Conservation (phyloP, 2,797 vertebrate genomes). For the Labroides dimidiatus region DNA sequence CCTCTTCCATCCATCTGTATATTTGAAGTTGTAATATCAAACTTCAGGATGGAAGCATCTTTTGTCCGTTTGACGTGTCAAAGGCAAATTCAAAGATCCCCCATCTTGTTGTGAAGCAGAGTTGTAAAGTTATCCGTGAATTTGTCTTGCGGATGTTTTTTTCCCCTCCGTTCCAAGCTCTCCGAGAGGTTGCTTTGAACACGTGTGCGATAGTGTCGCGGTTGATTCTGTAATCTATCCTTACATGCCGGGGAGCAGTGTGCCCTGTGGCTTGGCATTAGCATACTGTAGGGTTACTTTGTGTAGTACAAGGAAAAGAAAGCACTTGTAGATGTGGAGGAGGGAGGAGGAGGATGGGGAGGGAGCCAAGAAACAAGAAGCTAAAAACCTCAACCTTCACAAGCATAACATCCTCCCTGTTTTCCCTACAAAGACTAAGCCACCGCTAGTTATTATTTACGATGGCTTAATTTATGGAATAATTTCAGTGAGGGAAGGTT, state of each 20-base stretch:
- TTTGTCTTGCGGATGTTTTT: conserved; percentile 56
- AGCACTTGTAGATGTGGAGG: conserved; percentile 52
- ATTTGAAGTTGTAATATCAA: conserved; percentile 57
- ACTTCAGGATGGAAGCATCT: conserved; percentile 52
- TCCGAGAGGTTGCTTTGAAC: conserved; percentile 63
- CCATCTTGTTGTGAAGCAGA: conserved; percentile 42
- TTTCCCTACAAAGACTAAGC: conserved; percentile 76
- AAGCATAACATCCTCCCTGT: conserved; percentile 72
- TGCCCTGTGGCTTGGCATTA: conserved; percentile 71
- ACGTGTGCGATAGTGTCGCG: conserved; percentile 45
- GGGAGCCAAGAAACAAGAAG: conserved; percentile 50
- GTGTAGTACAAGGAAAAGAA: conserved; percentile 55
- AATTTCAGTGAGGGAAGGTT: conserved; percentile 85
- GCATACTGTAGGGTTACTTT: conserved; percentile 60
- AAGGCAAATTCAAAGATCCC: conserved; percentile 63
- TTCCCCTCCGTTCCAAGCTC: conserved; percentile 25
- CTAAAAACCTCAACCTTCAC: conserved; percentile 73
- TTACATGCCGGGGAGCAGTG: conserved; percentile 57
- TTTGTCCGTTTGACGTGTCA: conserved; percentile 63
- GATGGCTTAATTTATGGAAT: conserved; percentile 88
- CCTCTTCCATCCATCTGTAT: conserved; percentile 43
- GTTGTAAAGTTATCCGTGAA: conserved; percentile 52
- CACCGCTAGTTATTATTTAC: conserved; percentile 87
- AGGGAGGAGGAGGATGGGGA: conserved; percentile 25
- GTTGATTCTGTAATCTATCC: conserved; percentile 69